Base-by-base conservation (phyloP, 2,888 invertebrate species). In the Melitaea athalia region DNA sequence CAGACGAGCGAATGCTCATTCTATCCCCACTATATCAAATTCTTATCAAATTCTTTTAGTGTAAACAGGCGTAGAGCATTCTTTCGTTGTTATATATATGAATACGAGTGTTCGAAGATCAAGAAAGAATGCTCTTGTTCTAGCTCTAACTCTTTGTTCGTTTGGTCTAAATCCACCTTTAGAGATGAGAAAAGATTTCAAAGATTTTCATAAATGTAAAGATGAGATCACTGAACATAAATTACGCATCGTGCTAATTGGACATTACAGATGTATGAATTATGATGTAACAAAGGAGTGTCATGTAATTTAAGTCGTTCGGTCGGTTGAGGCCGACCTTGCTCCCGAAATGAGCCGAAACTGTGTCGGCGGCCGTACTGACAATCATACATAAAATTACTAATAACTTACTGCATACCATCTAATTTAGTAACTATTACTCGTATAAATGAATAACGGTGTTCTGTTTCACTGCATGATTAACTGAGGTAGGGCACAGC, bases 281-380 rank as follows among this genome's bases (percentile, higher is more conserved):
- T 42, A 7, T 57, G 57, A 42, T 42, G 42, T 57, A 57, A 57
- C 15, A 42, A 57, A 57, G 42, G 15, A 42, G 57, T 55, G 12
- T 57, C n/a, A 8, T 38, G 10, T 12, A 31, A 42, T 57, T 57
- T 10, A 42, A 57, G 57, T 57, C 42, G 42, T 57, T 57, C 42
- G n/a, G 42, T 12, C 15, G 38, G 42, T 14, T 14, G n/a, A 10
- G 7, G 57, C 11, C 57, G 57, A 42, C 57, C 57, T 57, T 10
- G 57, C 57, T 57, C 57, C 57, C 57, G 57, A 57, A 57, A 57
- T 57, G 57, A 15, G 42, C 57, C 42, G n/a, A 57, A 57, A 57
- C 57, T 57, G 57, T 57, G 57, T 42, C 57, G 57, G n/a, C 53
- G 31, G 53, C 11, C 50, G 50, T 33, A 15, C 15, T 38, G 8